These are phyloP conservation scores for Stichodactyla mertensii DNA, from an alignment of 64 coral and sea anemone species.

Conservation along the genomic window DNA sequence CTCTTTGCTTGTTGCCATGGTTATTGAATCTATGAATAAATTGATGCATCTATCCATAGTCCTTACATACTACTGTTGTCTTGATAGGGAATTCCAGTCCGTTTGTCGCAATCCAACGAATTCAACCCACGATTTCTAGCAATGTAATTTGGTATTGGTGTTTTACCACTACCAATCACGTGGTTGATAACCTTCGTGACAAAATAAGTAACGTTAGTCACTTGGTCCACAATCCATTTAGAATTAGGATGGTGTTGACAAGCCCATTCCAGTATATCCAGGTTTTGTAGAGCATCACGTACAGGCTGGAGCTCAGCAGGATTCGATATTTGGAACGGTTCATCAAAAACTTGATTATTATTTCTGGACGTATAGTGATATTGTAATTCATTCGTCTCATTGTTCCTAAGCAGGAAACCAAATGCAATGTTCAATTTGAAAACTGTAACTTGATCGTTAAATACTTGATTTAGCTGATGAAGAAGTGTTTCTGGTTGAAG, in stretches of 20 bases:
- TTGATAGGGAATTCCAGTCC: slow-evolving; percentile 17
- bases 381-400: background rate
- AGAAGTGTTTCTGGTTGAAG: too few species aligned
- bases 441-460: too few species aligned
- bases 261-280: background rate
- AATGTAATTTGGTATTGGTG: background rate
- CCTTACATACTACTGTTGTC: too few species aligned
- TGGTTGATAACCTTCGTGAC: slow-evolving; percentile 18
- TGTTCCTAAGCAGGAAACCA: slow-evolving; percentile 17
- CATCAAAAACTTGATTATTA: slow-evolving; percentile 18
- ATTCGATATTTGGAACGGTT: slow-evolving; percentile 9
- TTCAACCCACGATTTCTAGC: slow-evolving; percentile 11
- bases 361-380: slow-evolving; percentile 20
- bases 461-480: too few species aligned
- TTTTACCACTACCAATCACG: background rate
- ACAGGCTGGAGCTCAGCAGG: background rate
- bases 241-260: too few species aligned
- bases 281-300: background rate
- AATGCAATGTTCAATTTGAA: too few species aligned
- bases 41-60: too few species aligned
- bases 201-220: slow-evolving; percentile 17
- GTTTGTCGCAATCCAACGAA: slow-evolving; percentile 10
- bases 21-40: too few species aligned
- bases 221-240: background rate
- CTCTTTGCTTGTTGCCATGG: too few species aligned